phyloP scores from a whole-genome alignment of 2,113 vertebrate genomes.

The Petroica traversi region DNA sequence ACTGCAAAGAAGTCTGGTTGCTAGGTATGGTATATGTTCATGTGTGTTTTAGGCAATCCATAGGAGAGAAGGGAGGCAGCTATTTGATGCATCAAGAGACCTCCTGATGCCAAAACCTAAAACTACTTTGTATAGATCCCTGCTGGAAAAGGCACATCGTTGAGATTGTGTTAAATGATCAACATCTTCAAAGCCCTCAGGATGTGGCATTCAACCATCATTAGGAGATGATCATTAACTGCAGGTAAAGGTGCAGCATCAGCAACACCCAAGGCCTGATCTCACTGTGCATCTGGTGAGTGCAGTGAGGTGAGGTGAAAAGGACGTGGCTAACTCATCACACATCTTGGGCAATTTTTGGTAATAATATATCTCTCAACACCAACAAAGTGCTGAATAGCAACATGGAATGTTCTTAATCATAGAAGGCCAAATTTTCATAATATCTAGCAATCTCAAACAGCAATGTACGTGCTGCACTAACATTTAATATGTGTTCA shows the following conservation, averaged over 20 bases:
- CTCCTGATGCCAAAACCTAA: accelerated
- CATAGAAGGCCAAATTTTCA: neutral
- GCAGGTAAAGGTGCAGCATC: neutral
- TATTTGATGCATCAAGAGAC: neutral
- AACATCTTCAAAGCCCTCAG: neutral
- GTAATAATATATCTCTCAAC: neutral
- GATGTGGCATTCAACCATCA: neutral
- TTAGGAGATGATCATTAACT: neutral
- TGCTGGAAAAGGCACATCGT: neutral
- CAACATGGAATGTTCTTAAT: neutral
- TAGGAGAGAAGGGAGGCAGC: neutral
- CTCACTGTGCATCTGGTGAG: accelerated
- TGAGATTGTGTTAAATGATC: neutral
- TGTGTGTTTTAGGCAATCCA: neutral
- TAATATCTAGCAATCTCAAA: neutral
- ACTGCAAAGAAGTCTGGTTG: neutral
- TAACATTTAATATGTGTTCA: neutral
- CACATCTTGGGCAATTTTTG: neutral
- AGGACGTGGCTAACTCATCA: neutral
- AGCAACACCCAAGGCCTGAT: neutral
- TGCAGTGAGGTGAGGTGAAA: neutral
- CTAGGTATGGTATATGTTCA: neutral
- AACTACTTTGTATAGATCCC: neutral
- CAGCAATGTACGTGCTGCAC: neutral
- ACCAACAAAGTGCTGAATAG: neutral